These are phyloP conservation scores for Spicauda simplicius DNA, from an alignment of 2,888 invertebrate species.

Conservation along the genomic window DNA sequence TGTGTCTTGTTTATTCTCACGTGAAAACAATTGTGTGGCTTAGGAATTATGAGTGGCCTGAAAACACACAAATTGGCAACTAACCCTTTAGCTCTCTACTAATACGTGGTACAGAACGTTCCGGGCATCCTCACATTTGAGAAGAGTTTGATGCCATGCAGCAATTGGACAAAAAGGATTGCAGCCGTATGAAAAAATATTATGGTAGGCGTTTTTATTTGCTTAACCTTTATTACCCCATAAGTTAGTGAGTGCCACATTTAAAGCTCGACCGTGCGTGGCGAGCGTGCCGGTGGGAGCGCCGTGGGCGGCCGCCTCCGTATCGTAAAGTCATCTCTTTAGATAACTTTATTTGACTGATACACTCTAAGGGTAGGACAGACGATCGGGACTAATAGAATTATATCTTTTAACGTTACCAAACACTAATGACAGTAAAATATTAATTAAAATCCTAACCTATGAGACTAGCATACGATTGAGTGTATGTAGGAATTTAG, in stretches of 20 bases:
- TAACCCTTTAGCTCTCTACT: no score
- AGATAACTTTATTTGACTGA: constrained; percentile 3
- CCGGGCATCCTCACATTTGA: no score
- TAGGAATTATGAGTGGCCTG: no score
- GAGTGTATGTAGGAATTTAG: no score
- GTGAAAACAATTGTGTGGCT: no score
- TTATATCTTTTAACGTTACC: no score
- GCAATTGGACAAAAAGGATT: background rate
- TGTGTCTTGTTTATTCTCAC: no score
- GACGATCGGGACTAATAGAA: background rate
- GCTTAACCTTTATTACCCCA: background rate
- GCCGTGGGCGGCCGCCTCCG: background rate
- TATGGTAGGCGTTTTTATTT: background rate
- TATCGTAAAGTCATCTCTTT: constrained; percentile 3
- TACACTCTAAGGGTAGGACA: background rate
- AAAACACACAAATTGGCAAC: no score
- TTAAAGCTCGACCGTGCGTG: background rate
- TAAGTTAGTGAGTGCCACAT: background rate
- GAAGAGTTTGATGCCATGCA: no score
- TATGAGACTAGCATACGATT: no score
- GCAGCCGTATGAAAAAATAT: background rate
- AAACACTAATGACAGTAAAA: no score
- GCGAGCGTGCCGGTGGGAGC: background rate
- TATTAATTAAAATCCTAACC: no score
- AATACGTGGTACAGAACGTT: background rate